Conservation (phyloP, 2,113 vertebrate species). For the Haplochromis burtoni region DNA sequence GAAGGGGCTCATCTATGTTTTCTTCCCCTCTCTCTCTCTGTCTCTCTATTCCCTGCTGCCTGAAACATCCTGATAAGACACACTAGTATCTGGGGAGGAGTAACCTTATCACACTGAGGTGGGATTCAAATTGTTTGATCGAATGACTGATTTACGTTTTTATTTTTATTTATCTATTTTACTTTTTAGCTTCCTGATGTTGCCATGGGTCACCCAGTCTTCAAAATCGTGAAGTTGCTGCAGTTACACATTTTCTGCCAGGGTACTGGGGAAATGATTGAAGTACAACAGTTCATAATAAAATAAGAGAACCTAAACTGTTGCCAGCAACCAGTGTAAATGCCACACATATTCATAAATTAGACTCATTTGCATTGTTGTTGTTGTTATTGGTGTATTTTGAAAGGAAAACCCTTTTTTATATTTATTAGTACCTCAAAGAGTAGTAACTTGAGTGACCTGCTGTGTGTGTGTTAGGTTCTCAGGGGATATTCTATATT, state of each 20-base stretch:
- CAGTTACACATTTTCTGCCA: not conserved
- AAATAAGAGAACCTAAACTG: not conserved
- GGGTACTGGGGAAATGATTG: not conserved
- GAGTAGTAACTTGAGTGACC: not conserved
- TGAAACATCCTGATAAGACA: constrained; percentile 58
- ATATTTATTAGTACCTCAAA: not conserved
- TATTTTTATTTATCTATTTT: not conserved
- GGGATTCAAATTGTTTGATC: constrained; percentile 45
- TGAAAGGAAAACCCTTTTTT: fast-evolving
- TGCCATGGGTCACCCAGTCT: not conserved
- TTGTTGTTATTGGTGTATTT: not conserved
- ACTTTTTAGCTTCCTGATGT: not conserved
- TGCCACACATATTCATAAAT: not conserved
- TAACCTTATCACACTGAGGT: constrained; percentile 36
- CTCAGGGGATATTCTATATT: not conserved
- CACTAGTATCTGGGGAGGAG: constrained; percentile 27
- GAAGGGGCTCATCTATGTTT: constrained; percentile 30
- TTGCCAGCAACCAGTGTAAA: not conserved
- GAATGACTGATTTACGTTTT: constrained; percentile 35
- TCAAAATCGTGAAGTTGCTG: not conserved
- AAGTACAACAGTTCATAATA: not conserved
- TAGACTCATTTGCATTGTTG: not conserved
- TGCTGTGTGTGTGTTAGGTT: not conserved
- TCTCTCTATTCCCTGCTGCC: constrained; percentile 39
- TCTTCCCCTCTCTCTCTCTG: not conserved